Evolutionary conservation across 2,797 vertebrate species (phyloP).

Genomic region (Merluccius polli): DNA sequence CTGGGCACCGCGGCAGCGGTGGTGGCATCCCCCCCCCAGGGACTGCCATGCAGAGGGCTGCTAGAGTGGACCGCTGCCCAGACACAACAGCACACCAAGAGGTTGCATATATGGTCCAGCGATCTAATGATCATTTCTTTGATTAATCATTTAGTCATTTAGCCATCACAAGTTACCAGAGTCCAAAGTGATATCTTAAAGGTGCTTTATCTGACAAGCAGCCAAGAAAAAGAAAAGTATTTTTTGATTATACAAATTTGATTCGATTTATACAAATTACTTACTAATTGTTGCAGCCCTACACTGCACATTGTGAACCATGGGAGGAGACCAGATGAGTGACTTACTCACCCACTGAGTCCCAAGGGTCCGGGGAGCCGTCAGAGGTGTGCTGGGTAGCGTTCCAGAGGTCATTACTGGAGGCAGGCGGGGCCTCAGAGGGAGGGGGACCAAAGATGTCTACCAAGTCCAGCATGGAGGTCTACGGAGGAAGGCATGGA

Average conservation of each 20-base stretch:
- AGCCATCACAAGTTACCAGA: too few relatives aligned
- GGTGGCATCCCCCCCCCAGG: conserved; percentile 52
- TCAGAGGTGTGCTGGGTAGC: conserved; percentile 44
- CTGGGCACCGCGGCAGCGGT: conserved; percentile 22
- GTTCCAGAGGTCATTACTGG: conserved; percentile 79
- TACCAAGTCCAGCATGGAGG: conserved; percentile 85
- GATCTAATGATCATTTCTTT: too few relatives aligned
- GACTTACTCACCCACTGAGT: conserved; percentile 66
- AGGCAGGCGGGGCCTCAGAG: conserved; percentile 61
- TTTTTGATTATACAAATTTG: too few relatives aligned
- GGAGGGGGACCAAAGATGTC: conserved; percentile 80
- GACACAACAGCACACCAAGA: conserved; percentile 4
- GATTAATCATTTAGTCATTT: too few relatives aligned
- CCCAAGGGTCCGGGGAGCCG: conserved; percentile 69
- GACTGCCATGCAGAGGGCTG: conserved; percentile 60
- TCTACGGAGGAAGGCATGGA: conserved; percentile 61
- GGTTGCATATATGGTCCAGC: neutral
- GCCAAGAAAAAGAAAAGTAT: too few relatives aligned
- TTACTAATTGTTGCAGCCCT: too few relatives aligned
- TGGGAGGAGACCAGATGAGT: neutral
- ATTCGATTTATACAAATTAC: too few relatives aligned
- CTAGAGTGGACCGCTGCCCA: conserved; percentile 55
- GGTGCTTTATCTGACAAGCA: too few relatives aligned
- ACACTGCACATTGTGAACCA: neutral
- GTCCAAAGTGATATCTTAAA: too few relatives aligned